Evolutionary conservation across 2,797 vertebrate species (phyloP), one percentile per base, ranked within the genome.

Genomic region (Gastrophryne carolinensis): DNA sequence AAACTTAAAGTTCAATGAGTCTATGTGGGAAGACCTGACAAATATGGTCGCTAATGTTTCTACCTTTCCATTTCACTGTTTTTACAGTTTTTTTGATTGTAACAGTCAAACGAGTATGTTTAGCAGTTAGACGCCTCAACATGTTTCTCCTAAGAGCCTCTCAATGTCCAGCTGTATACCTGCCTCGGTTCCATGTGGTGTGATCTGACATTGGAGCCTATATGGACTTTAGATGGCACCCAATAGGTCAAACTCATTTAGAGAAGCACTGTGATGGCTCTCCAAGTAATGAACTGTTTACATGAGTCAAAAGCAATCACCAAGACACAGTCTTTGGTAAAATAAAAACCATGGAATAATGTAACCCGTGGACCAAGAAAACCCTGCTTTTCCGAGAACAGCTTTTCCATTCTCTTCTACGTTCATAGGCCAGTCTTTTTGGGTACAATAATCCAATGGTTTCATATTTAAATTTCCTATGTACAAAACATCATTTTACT

Each of bases 1-100:
- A 89, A 93, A 93, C 85, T 83, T 94, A 90, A 87, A 87, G 88
- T 94, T 93, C 90, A 92, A 89, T 86, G 90, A 92, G 91, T 95
- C 93, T 93, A 88, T 95, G 93, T 91, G 91, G 90, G 93, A 92
- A 88, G 90, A 92, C 89, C 93, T 92, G 89, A 94, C 91, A 89
- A 89, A 91, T 87, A 87, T 88, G 91, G 91, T 92, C 91, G 84
- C 29, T 77, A 69, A 87, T 91, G 91, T 96, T 94, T 90, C 85
- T 90, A 91, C 86, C 89, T 92, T 90, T 90, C 86, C 90, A 92
- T 91, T 86, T 82, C 91, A 91, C 87, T 86, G 85, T 94, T 95
- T 94, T 93, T 95, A 95, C 89, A 84, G 91, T 88, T 93, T 92
- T 64, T 92, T 86, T 84, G 84, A 90, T 88, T 84, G 86, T 91